These are phyloP conservation scores for Azorinus chamasolen DNA, from an alignment of 2,888 invertebrate genomes.

Conservation along the genomic window DNA sequence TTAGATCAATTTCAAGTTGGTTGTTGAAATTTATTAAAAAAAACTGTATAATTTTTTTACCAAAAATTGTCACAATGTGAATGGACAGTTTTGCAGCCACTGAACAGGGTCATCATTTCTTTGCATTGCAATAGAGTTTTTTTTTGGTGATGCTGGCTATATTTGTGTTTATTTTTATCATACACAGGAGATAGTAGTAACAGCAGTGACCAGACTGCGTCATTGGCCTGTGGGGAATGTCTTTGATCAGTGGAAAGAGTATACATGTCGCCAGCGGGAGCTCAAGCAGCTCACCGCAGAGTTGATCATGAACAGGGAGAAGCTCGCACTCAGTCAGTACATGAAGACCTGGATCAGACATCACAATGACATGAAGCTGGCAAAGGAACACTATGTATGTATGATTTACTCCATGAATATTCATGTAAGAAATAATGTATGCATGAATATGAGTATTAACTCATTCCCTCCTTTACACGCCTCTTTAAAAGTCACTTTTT, in stretches of 20 bases:
- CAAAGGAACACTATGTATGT: constrained; percentile 71
- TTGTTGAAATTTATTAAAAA: too few species aligned
- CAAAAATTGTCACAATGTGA: too few species aligned
- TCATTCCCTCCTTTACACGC: not conserved
- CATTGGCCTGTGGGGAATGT: constrained; percentile 78
- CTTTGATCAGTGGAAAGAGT: constrained; percentile 80
- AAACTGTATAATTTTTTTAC: too few species aligned
- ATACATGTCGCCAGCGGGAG: constrained; percentile 68
- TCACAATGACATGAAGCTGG: constrained; percentile 59
- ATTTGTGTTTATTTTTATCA: too few species aligned
- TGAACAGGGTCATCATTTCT: too few species aligned
- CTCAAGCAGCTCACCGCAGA: constrained; percentile 66
- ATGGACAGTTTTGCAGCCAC: too few species aligned
- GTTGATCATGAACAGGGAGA: constrained; percentile 52
- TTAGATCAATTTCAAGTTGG: too few species aligned
- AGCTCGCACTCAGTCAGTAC: constrained; percentile 48
- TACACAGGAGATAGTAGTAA: constrained; percentile 73
- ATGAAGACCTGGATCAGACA: constrained; percentile 67
- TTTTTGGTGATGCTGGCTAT: too few species aligned
- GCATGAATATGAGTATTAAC: not conserved
- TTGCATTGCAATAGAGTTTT: too few species aligned
- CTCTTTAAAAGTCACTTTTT: too few species aligned
- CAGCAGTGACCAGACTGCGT: constrained; percentile 68
- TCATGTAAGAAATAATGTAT: too few species aligned
- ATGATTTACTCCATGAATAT: too few species aligned